These are phyloP conservation scores for Mechanitis messenoides DNA, from an alignment of 2,888 invertebrate species.

Conservation along the genomic window DNA sequence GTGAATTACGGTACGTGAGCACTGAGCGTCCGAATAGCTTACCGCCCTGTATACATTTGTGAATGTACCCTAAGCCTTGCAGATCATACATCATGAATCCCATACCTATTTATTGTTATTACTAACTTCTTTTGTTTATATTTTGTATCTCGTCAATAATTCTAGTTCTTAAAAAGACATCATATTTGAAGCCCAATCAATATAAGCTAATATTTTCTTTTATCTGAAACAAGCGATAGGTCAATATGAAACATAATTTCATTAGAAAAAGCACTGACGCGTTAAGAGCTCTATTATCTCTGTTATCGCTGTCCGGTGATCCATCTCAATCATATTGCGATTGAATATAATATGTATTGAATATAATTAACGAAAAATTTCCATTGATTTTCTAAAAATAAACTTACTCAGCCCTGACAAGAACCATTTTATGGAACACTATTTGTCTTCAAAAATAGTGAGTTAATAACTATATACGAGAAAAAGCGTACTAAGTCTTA, in stretches of 20 bases:
- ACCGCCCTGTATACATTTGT: conserved; percentile 23
- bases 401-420: too few relatives aligned
- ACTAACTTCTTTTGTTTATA: not conserved
- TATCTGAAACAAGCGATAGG: conserved; percentile 29
- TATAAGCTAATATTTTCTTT: not conserved
- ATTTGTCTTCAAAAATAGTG: too few relatives aligned
- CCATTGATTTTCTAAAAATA: too few relatives aligned
- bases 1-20: conserved; percentile 32
- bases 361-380: too few relatives aligned
- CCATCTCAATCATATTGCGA: conserved; percentile 53
- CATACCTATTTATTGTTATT: conserved; percentile 22
- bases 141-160: not conserved
- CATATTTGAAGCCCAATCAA: too few relatives aligned
- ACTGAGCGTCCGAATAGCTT: conserved; percentile 29
- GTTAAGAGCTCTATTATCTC: conserved; percentile 48
- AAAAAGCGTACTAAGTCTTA: too few relatives aligned
- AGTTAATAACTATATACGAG: too few relatives aligned
- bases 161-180: not conserved
- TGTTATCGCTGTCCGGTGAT: conserved; percentile 59
- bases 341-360: conserved; percentile 11
- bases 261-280: conserved; percentile 47
- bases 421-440: too few relatives aligned
- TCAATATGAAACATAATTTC: conserved; percentile 41
- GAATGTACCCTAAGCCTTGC: conserved; percentile 16
- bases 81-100: conserved; percentile 38